Evolutionary conservation across 53 echinoderm and acorn worm species (phyloP), one percentile per base, ranked within the genome.

Genomic region (Mesocentrotus franciscanus): DNA sequence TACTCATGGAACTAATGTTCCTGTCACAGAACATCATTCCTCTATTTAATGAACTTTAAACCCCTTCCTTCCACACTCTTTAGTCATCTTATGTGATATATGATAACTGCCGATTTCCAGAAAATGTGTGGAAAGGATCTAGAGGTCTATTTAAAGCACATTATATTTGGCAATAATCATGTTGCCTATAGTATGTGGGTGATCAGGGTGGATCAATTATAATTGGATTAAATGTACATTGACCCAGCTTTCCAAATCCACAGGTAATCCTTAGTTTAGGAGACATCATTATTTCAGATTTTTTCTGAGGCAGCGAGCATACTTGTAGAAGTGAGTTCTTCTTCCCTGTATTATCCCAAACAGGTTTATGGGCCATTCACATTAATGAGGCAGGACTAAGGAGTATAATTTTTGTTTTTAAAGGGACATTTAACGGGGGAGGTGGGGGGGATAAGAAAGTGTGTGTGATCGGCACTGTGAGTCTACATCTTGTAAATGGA

Each of bases 241-340:
- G 58, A 87, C 87, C n/a, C 58, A 27, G 57, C 59, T 87, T 87
- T 58, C 87, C 29, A 58, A 58, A 87, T 87, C 87, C 58, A 29
- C 2, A 22, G n/a, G 24, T 57, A 58, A 87, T 87, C 87, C 27
- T 27, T 27, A n/a, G 27, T 87, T 27, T 58, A 11, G 17, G 13
- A 59, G 87, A 58, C 8, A 49, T 81, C 4, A 0, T 87, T 4
- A 4, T 85, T 22, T 7, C 4, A 49, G 84, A 84, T 20, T 84
- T 84, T 26, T 1, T 58, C 4, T n/a, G n/a, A 64, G 59, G 34
- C 24, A 87, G n/a, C 58, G 59, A 11, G 12, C 29, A n/a, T 7
- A n/a, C 24, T 7, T 11, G 12, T 13, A 57, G 57, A 12, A 26
- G 11, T 87, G 10, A 10, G n/a, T 79, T 35, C 5, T 79, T 79